phyloP scores from a whole-genome alignment of 23 tunicate genomes.

The Halocynthia aurantium region DNA sequence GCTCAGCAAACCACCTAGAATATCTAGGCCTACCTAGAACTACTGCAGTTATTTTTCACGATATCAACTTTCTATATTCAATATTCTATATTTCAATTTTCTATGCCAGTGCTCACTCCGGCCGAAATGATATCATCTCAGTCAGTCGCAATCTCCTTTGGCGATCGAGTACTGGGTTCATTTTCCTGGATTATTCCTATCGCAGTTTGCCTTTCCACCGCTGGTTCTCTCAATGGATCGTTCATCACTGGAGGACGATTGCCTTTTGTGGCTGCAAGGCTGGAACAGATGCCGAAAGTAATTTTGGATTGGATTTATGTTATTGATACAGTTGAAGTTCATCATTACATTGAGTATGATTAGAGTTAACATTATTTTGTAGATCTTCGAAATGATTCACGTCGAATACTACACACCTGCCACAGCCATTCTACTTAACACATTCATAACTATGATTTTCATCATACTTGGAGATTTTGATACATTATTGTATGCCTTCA shows the following conservation, averaged over 20 bases:
- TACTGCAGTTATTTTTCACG: background rate
- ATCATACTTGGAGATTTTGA: constrained; percentile 25
- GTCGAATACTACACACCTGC: constrained; percentile 26
- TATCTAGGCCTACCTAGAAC: background rate
- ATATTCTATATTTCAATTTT: background rate
- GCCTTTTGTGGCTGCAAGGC: constrained; percentile 65
- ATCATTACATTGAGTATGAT: too few species aligned
- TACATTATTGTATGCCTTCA: constrained; percentile 20
- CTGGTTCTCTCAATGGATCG: constrained; percentile 51
- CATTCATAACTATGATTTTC: constrained; percentile 7
- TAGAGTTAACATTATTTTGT: background rate
- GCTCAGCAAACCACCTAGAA: too few species aligned
- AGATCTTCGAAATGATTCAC: constrained; percentile 29
- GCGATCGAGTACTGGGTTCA: constrained; percentile 38
- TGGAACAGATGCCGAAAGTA: constrained; percentile 49
- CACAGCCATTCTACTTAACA: constrained; percentile 12
- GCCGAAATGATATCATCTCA: constrained; percentile 39
- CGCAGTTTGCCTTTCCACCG: constrained; percentile 47
- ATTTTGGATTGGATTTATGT: background rate
- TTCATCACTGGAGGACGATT: constrained; percentile 34
- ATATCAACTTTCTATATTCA: background rate
- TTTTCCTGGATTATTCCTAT: constrained; percentile 58
- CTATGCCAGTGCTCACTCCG: constrained; percentile 47
- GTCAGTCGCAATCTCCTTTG: constrained; percentile 58
- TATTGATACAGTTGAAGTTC: background rate